Evolutionary conservation across 2,888 invertebrate species (phyloP), one percentile per base, ranked within the genome.

Genomic region (Nemapogon koenigi): DNA sequence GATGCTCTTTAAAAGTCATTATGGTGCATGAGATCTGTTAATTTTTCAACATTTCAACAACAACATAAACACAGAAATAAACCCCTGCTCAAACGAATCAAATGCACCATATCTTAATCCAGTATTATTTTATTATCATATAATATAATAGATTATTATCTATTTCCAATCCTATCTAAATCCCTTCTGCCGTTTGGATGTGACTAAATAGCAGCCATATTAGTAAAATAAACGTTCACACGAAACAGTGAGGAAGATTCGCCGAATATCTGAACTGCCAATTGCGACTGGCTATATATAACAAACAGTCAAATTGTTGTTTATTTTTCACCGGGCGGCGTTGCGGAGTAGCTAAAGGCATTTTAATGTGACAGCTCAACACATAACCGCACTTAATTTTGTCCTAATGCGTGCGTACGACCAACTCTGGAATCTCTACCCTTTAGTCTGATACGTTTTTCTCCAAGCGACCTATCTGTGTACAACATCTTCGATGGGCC

Each of bases 381-480:
- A 75, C 66, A 76, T 73, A 72, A 75, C 67, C 57, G 68, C 75
- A 78, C 78, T 78, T 75, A 76, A 76, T 75, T 72, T 73, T 66
- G 67, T 64, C 70, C 75, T 75, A 73, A 78, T 71, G 69, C 63
- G 70, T 62, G 55, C 57, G 55, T 50, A 51, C 45, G 55, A 51
- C 56, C 54, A 55, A 11, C 25, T 57, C 35, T 14, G 27, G 27
- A 36, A 36, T 36, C 26, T 17, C 26, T n/a, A n/a, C 16, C 26
- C 55, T 61, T 58, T 53, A 50, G 53, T 57, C 52, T 45, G 52
- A 57, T 61, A 57, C 57, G 61, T 68, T 73, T 73, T 67, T 66
- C 65, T 58, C 57, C 43, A 37, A 49, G 47, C 60, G 62, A 27
- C 37, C 19, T 73, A 73, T 72, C 70, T 65, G 62, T 55, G 63